Conservation (phyloP, 2,797 vertebrate species). For the Pipistrellus pipistrellus region DNA sequence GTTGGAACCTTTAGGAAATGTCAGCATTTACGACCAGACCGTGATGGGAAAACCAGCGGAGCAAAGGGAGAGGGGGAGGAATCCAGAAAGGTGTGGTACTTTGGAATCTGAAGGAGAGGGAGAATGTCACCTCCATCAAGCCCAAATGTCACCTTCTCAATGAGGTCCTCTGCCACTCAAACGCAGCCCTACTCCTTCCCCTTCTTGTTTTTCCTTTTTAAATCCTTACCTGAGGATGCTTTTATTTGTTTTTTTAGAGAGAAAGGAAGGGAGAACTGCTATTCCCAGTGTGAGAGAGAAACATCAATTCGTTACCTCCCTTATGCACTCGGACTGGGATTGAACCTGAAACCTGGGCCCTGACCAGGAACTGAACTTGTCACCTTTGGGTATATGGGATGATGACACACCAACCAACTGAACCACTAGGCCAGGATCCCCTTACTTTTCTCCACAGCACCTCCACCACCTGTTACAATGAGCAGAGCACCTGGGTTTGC, state of each 20-base stretch:
- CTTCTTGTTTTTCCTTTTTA: background rate
- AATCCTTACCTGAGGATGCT: background rate
- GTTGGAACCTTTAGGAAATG: background rate
- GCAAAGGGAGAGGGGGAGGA: background rate
- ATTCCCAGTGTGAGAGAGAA: background rate
- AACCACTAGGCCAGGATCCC: background rate
- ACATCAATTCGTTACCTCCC: background rate
- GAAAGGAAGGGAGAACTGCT: background rate
- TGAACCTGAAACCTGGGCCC: background rate
- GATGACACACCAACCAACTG: background rate
- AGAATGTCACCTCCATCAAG: background rate
- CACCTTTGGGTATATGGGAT: background rate
- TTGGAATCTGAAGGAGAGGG: background rate
- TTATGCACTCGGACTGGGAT: background rate
- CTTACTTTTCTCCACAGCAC: background rate
- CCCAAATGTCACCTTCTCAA: background rate
- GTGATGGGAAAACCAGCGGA: background rate
- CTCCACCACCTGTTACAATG: background rate
- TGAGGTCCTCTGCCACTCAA: background rate
- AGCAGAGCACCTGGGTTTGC: background rate
- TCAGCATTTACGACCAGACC: slow-evolving; percentile 1
- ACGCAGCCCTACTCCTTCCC: background rate
- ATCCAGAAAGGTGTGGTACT: background rate
- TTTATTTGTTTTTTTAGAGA: background rate
- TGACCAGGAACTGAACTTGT: background rate